A percentile compares a stretch with the other conserved stretches of the same genome.
phyloP scores from a whole-genome alignment of 2,888 invertebrate species.

The Auanema freiburgensis region DNA sequence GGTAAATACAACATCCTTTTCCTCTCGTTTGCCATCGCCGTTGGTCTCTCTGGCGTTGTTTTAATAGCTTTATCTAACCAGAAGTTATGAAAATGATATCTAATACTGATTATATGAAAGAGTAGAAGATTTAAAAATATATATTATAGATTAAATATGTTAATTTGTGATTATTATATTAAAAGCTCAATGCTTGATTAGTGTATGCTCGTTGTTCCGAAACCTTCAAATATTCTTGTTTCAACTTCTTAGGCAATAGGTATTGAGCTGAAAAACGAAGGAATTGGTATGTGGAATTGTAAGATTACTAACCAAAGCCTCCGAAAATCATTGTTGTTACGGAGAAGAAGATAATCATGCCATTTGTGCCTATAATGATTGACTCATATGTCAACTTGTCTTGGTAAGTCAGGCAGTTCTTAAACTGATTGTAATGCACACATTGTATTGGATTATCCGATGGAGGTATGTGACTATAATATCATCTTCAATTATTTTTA shows the following conservation, averaged over 20 bases:
- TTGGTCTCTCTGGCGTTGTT: constrained; percentile 54
- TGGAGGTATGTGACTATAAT: background rate
- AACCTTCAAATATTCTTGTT: no score
- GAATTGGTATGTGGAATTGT: no score
- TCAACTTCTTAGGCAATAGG: no score
- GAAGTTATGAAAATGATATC: constrained; percentile 17
- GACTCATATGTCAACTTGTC: constrained; percentile 14
- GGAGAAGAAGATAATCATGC: constrained; percentile 10
- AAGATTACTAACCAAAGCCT: constrained; percentile 11
- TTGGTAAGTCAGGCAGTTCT: constrained; percentile 8
- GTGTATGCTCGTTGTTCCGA: no score
- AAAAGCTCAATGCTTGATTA: no score
- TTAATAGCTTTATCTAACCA: constrained; percentile 56
- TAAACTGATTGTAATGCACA: no score
- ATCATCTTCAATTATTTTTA: background rate
- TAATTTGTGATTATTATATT: no score
- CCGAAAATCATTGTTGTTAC: constrained; percentile 10
- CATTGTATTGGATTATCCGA: background rate
- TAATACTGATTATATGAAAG: no score
- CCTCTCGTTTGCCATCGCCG: constrained; percentile 35
- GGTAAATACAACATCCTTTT: constrained; percentile 42
- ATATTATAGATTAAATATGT: no score
- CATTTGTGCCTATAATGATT: constrained; percentile 8
- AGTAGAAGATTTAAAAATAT: no score
- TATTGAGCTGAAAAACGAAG: no score